These are phyloP conservation scores for Arrhamphus sclerolepis DNA, from an alignment of 2,797 vertebrate genomes.

Conservation along the genomic window DNA sequence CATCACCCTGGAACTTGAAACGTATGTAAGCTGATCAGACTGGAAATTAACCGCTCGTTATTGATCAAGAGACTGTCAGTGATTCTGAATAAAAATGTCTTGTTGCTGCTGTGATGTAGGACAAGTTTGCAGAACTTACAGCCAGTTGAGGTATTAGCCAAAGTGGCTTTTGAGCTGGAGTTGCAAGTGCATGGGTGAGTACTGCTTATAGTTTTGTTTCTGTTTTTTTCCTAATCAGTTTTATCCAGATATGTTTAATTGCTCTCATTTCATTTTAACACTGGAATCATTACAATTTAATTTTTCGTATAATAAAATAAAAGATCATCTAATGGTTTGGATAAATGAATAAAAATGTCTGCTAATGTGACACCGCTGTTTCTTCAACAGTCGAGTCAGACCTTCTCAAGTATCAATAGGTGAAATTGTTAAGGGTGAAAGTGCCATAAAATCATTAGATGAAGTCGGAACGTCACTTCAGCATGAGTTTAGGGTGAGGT, in stretches of 20 bases:
- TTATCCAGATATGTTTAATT: not conserved
- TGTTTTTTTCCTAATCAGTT: not conserved
- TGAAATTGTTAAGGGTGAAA: constrained; percentile 79
- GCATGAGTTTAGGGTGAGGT: constrained; percentile 87
- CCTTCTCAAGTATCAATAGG: constrained; percentile 91
- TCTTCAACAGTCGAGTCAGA: constrained; percentile 80
- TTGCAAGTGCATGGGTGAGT: constrained; percentile 88
- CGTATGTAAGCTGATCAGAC: constrained; percentile 76
- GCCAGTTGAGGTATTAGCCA: constrained; percentile 82
- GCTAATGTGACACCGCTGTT: constrained; percentile 1
- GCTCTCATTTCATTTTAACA: not conserved
- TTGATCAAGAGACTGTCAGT: not conserved
- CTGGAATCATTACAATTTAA: too few species aligned
- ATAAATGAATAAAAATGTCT: too few species aligned
- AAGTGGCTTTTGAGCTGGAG: constrained; percentile 89
- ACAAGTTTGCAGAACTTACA: constrained; percentile 88
- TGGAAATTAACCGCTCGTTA: not conserved
- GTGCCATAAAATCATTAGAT: constrained; percentile 84
- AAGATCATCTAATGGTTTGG: too few species aligned
- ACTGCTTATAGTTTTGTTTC: not conserved
- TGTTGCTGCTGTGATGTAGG: constrained; percentile 70
- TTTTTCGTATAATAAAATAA: too few species aligned
- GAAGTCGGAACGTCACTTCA: constrained; percentile 86
- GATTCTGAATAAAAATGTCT: not conserved
- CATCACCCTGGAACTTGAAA: constrained; percentile 86